A percentile compares a stretch with the other conserved stretches of the same genome.
Evolutionary conservation across 2,113 vertebrate species (phyloP).

Genomic region (Gallinago undulata): DNA sequence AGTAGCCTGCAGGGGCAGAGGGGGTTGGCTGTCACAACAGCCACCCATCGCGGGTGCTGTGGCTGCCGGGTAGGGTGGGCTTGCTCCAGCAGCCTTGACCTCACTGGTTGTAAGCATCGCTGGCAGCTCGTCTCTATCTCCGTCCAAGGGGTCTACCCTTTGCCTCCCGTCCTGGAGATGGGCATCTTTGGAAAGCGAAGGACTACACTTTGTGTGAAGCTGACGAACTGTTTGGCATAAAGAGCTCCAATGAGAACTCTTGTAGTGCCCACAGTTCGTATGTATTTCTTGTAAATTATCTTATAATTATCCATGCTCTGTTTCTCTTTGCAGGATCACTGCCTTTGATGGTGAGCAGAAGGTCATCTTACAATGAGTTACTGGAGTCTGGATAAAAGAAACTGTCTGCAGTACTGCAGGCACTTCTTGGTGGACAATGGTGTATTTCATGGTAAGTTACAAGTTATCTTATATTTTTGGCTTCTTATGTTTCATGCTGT

Average conservation of each 20-base stretch:
- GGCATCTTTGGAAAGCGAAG: fast-evolving
- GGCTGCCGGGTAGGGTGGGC: fast-evolving
- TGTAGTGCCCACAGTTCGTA: neutral
- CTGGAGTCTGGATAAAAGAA: constrained; percentile 80
- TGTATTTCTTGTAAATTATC: neutral
- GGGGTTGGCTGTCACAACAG: neutral
- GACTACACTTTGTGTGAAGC: neutral
- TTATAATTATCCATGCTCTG: neutral
- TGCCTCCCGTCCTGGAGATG: neutral
- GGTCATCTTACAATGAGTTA: constrained; percentile 80
- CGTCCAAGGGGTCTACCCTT: fast-evolving
- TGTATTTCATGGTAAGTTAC: constrained; percentile 85
- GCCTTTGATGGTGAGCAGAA: constrained; percentile 65
- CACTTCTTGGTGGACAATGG: constrained; percentile 95
- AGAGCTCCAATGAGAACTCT: neutral
- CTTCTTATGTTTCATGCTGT: fast-evolving
- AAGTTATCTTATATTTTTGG: fast-evolving
- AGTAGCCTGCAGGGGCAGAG: neutral
- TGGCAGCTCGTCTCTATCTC: fast-evolving
- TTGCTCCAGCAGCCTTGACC: neutral
- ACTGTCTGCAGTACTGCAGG: constrained; percentile 84
- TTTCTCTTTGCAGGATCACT: constrained; percentile 38
- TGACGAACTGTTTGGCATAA: fast-evolving
- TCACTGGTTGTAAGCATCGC: too few species aligned
- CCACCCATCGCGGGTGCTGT: fast-evolving